Evolutionary conservation across 2,888 invertebrate genomes (phyloP), one percentile per base, ranked within the genome.

Genomic region (Heliconius aoede): DNA sequence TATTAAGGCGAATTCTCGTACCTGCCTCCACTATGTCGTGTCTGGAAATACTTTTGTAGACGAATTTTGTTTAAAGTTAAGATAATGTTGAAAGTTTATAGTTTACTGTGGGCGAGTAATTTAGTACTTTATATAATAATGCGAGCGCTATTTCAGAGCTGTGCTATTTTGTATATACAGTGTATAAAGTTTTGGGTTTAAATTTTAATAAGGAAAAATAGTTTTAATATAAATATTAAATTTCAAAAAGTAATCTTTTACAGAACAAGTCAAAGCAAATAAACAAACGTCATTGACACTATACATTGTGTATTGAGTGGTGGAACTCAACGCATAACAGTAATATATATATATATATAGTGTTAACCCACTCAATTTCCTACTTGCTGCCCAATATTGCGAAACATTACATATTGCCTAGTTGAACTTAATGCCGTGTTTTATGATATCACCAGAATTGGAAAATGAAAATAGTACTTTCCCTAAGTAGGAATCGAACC

Each of bases 31-130:
- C 55, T 30, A 3, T 69, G 69, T 30, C 69, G n/a, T 69, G 51
- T 55, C 24, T 55, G 55, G 69, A 62, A 69, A 69, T 32, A 26
- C 24, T 40, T 69, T 69, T 21, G 46, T 8, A 73, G 72, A 62
- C 61, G 30, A 40, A 62, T 36, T 73, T 73, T 73, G 46, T 72
- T 72, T 51, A 62, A 46, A 46, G 62, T 64, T 51, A 51, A 46
- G 62, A 73, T 51, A 46, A 64, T 32, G 73, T 62, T 51, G 0
- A 64, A 72, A 72, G 72, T 61, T 61, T 62, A 3, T 28, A 61
- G 60, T 36, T 51, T 55, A 69, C 30, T n/a, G 51, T 69, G 69
- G 69, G 21, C 69, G 15, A 55, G 69, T 69, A 55, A 69, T 55
- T 69, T 69, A 69, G 69, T 55, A 15, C 30, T 55, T 69, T 69